phyloP scores from a whole-genome alignment of 2,797 vertebrate species.

The Hemibagrus guttatus region DNA sequence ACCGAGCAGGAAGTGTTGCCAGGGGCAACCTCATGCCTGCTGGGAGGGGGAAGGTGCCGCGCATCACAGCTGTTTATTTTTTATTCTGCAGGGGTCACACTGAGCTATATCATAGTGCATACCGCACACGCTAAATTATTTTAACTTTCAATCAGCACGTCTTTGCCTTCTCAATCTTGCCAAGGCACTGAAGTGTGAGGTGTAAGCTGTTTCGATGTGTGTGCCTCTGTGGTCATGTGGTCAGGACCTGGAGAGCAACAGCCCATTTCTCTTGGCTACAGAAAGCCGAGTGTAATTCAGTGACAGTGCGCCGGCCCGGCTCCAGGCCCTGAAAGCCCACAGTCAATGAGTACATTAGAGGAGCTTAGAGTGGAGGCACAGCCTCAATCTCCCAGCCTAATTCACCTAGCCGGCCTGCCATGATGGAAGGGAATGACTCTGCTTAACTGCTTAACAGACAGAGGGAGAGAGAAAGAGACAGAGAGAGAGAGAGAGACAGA shows the following conservation, averaged over 20 bases:
- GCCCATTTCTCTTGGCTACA: conserved; percentile 56
- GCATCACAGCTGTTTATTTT: conserved; percentile 50
- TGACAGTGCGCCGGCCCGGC: conserved; percentile 64
- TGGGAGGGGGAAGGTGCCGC: conserved; percentile 16
- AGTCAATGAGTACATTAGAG: conserved; percentile 62
- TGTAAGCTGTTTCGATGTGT: conserved; percentile 20
- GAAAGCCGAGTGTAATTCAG: conserved; percentile 68
- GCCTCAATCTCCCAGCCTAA: conserved; percentile 79
- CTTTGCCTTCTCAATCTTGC: conserved; percentile 49
- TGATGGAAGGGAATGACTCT: conserved; percentile 73
- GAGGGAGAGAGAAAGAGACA: conserved; percentile 26
- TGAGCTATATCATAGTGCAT: conserved; percentile 31
- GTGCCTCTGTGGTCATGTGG: conserved; percentile 27
- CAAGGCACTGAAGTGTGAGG: conserved; percentile 40
- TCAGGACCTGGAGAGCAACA: conserved; percentile 50
- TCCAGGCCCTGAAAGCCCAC: conserved; percentile 61
- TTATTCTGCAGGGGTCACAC: conserved; percentile 46
- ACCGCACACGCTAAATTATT: conserved; percentile 46
- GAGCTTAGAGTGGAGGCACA: conserved; percentile 54
- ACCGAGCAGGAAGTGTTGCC: conserved; percentile 35
- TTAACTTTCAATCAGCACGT: conserved; percentile 59
- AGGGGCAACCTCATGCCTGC: conserved; percentile 39
- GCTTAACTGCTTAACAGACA: conserved; percentile 59
- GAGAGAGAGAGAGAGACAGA: background rate
- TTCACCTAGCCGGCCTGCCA: conserved; percentile 67